Evolutionary conservation across 1,140 invertebrate genomes (phyloP).

Genomic region (Atta texana): DNA sequence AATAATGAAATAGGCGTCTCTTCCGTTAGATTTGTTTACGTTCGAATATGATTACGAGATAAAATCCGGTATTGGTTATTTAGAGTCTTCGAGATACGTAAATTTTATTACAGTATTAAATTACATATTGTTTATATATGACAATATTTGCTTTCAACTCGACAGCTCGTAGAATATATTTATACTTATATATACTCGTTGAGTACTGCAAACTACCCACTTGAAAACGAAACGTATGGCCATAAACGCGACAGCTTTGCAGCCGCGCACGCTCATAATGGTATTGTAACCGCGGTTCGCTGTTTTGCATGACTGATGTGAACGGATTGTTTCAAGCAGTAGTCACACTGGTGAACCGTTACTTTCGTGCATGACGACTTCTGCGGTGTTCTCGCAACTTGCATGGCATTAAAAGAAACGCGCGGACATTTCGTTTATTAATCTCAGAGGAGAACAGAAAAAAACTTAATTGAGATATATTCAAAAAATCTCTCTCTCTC

Average conservation of each 20-base stretch:
- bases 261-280: slow-evolving; percentile 39
- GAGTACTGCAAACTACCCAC: slow-evolving; percentile 16
- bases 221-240: slow-evolving; percentile 42
- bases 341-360: slow-evolving; percentile 53
- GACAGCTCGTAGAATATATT: slow-evolving; percentile 15
- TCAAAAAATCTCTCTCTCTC: too few species aligned
- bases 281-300: slow-evolving; percentile 39
- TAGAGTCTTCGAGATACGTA: background rate
- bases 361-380: slow-evolving; percentile 45
- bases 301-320: slow-evolving; percentile 54
- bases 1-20: background rate
- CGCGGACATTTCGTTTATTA: background rate
- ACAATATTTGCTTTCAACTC: slow-evolving; percentile 29
- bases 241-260: slow-evolving; percentile 51
- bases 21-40: slow-evolving; percentile 13
- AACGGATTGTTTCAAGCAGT: slow-evolving; percentile 48
- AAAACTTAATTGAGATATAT: background rate
- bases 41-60: background rate
- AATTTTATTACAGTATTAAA: slow-evolving; percentile 42
- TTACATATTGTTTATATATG: slow-evolving; percentile 12
- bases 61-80: background rate
- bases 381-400: slow-evolving; percentile 1
- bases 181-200: slow-evolving; percentile 35
- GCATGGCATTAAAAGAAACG: background rate
- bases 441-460: background rate